Percentiles rank a stretch among this genome's conserved stretches.
phyloP scores from a whole-genome alignment of 2,797 vertebrate species.

The Gambusia yucatana region DNA sequence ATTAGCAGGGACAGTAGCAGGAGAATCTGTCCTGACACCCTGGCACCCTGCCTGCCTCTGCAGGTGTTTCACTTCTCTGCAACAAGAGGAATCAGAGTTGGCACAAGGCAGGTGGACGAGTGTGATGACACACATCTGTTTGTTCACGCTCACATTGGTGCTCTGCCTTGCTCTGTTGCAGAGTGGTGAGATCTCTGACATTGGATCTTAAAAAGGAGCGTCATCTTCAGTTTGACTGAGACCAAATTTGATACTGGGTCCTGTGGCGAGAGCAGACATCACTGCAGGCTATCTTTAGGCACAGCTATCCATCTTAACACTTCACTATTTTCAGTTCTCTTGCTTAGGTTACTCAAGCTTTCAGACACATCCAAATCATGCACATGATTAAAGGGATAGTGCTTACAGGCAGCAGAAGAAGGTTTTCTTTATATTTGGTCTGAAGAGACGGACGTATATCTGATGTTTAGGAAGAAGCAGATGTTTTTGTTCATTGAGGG shows the following conservation, averaged over 20 bases:
- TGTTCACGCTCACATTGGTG: background rate
- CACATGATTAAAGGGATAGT: background rate
- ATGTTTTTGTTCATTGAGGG: background rate
- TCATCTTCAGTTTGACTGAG: background rate
- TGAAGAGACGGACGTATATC: too few species aligned
- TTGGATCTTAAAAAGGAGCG: background rate
- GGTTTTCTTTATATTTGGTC: background rate
- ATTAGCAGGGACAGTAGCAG: background rate
- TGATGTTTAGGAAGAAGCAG: background rate
- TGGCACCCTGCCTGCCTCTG: background rate
- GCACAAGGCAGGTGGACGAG: background rate
- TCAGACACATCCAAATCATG: background rate
- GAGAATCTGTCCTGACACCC: background rate
- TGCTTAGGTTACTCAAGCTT: background rate
- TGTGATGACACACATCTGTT: background rate
- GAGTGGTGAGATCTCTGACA: background rate
- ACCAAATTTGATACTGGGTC: constrained; percentile 1
- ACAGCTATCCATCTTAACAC: background rate
- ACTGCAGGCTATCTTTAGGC: constrained; percentile 7
- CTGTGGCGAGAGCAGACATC: background rate
- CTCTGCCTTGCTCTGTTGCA: too few species aligned
- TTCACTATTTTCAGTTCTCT: too few species aligned
- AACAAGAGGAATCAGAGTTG: background rate
- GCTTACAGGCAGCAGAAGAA: background rate
- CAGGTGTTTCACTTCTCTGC: background rate